Evolutionary conservation across 2,113 vertebrate species (phyloP).

Genomic region (Alligator sinensis): DNA sequence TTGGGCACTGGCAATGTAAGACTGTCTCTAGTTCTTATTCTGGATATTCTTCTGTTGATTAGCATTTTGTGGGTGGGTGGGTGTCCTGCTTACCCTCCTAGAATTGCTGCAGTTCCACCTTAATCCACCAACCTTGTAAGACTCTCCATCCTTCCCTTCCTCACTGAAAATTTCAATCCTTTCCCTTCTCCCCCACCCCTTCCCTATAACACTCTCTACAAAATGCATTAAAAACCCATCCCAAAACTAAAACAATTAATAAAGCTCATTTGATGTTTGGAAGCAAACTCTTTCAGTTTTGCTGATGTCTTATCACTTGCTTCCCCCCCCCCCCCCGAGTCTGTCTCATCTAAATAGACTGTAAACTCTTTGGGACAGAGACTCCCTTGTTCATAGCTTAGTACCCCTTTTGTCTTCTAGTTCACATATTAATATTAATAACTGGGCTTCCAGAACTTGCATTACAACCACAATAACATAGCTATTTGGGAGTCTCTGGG

Average conservation of each 20-base stretch:
- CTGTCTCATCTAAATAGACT: too few species aligned
- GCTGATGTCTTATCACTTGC: too few species aligned
- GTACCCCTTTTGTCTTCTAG: too few species aligned
- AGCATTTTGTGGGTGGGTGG: background rate
- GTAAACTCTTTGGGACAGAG: too few species aligned
- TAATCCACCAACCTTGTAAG: background rate
- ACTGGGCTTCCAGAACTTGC: too few species aligned
- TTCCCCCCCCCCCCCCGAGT: too few species aligned
- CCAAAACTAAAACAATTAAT: background rate
- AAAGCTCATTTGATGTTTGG: too few species aligned
- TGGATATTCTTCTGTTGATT: background rate
- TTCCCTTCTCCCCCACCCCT: background rate
- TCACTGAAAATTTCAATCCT: background rate
- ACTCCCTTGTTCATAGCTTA: too few species aligned
- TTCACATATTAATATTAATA: too few species aligned
- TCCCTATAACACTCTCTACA: background rate
- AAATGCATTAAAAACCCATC: background rate
- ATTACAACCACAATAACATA: too few species aligned
- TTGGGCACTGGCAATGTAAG: background rate
- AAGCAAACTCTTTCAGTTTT: too few species aligned
- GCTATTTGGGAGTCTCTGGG: too few species aligned
- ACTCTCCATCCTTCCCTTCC: background rate
- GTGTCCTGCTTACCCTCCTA: background rate
- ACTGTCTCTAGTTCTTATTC: background rate
- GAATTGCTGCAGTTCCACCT: background rate